A percentile compares a stretch with the other conserved stretches of the same genome.
Evolutionary conservation across 2,797 vertebrate genomes (phyloP).

Genomic region (Adrianichthys oophorus): DNA sequence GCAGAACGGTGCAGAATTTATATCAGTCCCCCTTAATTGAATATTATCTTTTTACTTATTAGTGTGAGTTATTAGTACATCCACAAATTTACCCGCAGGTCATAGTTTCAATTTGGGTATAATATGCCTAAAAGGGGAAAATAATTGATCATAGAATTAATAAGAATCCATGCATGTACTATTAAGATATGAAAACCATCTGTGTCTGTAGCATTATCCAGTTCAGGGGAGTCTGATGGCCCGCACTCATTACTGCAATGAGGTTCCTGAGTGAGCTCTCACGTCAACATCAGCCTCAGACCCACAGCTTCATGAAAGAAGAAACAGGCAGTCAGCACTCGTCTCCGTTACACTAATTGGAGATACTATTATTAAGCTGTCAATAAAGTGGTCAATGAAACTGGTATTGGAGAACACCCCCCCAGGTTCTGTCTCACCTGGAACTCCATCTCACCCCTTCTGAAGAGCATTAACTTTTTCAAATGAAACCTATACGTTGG

Average conservation of each 20-base stretch:
- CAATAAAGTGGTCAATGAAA: slow-evolving; percentile 53
- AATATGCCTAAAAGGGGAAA: too few species aligned
- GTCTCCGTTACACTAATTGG: slow-evolving; percentile 68
- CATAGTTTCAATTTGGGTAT: too few species aligned
- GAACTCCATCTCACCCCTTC: slow-evolving; percentile 52
- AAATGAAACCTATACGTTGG: background rate
- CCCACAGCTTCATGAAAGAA: slow-evolving; percentile 53
- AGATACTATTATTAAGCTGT: slow-evolving; percentile 56
- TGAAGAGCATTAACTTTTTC: slow-evolving; percentile 18
- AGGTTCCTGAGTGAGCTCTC: slow-evolving; percentile 57
- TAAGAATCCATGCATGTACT: background rate
- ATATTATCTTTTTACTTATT: too few species aligned
- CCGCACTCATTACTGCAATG: slow-evolving; percentile 58
- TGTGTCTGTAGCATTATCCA: slow-evolving; percentile 50
- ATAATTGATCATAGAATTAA: too few species aligned
- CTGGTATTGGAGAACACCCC: slow-evolving; percentile 51
- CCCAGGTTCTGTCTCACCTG: slow-evolving; percentile 65
- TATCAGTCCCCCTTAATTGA: slow-evolving; percentile 13
- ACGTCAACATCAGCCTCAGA: slow-evolving; percentile 62
- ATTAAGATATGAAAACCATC: slow-evolving; percentile 32
- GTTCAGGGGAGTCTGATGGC: slow-evolving; percentile 36
- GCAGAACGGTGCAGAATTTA: slow-evolving; percentile 1
- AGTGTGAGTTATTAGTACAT: too few species aligned
- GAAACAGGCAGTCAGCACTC: slow-evolving; percentile 59
- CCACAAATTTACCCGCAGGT: too few species aligned